Percentiles rank a stretch among this genome's conserved stretches.
Evolutionary conservation across 2,797 vertebrate genomes (phyloP).

Genomic region (Furcifer pardalis): DNA sequence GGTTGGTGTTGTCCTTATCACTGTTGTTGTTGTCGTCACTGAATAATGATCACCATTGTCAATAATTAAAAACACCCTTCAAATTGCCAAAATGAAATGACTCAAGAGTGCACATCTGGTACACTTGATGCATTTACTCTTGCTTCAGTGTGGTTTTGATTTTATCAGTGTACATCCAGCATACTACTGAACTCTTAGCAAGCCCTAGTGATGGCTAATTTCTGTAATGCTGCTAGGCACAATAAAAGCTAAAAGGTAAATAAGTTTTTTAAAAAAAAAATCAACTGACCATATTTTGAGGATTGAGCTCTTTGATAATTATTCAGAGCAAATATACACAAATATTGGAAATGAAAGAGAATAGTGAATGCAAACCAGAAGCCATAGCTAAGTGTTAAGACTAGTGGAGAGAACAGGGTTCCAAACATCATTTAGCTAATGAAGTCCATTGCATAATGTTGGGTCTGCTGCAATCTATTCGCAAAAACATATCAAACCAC

Average conservation of each 20-base stretch:
- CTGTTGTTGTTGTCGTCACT: too few relatives aligned
- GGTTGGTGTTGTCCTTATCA: too few relatives aligned
- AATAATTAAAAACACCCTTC: constrained; percentile 2
- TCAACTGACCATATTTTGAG: not conserved
- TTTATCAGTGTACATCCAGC: not conserved
- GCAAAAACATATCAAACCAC: too few relatives aligned
- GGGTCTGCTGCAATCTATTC: too few relatives aligned
- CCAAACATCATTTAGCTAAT: not conserved
- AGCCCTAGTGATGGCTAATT: not conserved
- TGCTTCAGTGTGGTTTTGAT: not conserved
- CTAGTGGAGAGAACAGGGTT: not conserved
- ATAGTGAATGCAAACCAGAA: not conserved
- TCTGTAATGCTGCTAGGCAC: not conserved
- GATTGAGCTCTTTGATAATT: not conserved
- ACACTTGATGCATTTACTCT: not conserved
- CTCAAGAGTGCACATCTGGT: not conserved
- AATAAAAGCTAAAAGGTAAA: not conserved
- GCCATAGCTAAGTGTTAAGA: not conserved
- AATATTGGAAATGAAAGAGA: not conserved
- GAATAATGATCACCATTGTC: not conserved
- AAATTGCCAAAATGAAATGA: not conserved
- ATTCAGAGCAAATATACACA: not conserved
- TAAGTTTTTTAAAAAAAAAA: too few relatives aligned
- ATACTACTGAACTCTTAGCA: not conserved
- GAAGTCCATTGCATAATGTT: not conserved